Evolutionary conservation across 2,113 vertebrate genomes (phyloP), one percentile per base, ranked within the genome.

Genomic region (Chaetops frenatus): DNA sequence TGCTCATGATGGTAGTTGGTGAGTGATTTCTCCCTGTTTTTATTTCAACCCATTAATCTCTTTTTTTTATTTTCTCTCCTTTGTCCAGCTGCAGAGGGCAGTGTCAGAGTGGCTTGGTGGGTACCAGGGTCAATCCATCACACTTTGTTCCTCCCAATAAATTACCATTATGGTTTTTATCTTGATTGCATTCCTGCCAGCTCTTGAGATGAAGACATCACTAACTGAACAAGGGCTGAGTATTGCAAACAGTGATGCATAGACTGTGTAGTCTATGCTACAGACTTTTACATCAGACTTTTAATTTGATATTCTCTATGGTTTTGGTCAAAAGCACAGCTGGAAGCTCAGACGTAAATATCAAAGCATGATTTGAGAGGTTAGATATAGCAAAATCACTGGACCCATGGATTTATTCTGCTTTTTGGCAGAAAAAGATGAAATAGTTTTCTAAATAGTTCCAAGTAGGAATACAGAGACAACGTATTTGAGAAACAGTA

Each of bases 171-270:
- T 6, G 3, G 2, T 18, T 90, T 93, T 78, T 40, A 38, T 21
- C 19, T 72, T 78, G n/a, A 66, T 8, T 42, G 16, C 53, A 29
- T 9, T 82, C 29, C 33, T 84, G 50, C 12, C 19, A 38, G 8
- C 18, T 54, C 12, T 15, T 71, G 48, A 82, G 27, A 25, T 25
- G 28, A 90, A 42, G 22, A 62, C 6, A 2, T n/a, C 23, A 12
- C 6, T 36, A 50, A 36, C 23, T 3, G 15, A 67, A 50, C 23
- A 71, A 38, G 33, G 25, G 14, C 23, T 0, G 0, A 7, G 4
- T 58, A 80, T n/a, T 18, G 42, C 0, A 2, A 72, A 35, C 12
- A 40, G 18, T n/a, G 19, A 83, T 36, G 15, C 6, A 15, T 1
- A 70, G 36, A 18, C 25, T 47, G 4, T 22, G n/a, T 44, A 73